phyloP scores from a whole-genome alignment of 1,140 invertebrate species.

The Hycleus phaleratus region DNA sequence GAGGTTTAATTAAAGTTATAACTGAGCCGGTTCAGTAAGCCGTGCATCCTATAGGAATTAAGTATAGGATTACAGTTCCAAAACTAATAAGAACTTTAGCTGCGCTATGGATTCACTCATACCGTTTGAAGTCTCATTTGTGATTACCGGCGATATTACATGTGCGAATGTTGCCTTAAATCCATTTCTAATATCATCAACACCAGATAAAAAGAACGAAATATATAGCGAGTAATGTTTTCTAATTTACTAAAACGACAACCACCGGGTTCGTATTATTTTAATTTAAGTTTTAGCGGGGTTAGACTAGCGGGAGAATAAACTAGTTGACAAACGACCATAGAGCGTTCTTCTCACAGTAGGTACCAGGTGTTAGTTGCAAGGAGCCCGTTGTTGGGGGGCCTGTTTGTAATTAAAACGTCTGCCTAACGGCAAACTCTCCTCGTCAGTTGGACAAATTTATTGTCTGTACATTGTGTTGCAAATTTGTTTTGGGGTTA shows the following conservation, averaged over 20 bases:
- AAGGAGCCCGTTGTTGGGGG: slow-evolving; percentile 11
- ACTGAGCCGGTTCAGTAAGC: slow-evolving; percentile 20
- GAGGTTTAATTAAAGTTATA: slow-evolving; percentile 31
- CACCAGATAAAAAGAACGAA: too few relatives aligned
- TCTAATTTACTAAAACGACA: too few relatives aligned
- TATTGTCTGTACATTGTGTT: slow-evolving; percentile 33
- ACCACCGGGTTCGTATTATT: too few relatives aligned
- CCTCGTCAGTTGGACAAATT: slow-evolving; percentile 34
- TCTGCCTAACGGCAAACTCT: slow-evolving; percentile 25
- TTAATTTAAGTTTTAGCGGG: too few relatives aligned
- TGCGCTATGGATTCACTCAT: slow-evolving; percentile 18
- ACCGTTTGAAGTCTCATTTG: slow-evolving; percentile 21
- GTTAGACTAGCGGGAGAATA: too few relatives aligned
- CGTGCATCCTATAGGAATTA: slow-evolving; percentile 26
- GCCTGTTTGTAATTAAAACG: slow-evolving; percentile 33
- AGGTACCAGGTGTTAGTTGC: slow-evolving; percentile 27
- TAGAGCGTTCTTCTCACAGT: slow-evolving; percentile 15
- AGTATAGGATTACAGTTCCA: slow-evolving; percentile 28
- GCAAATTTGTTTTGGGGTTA: slow-evolving; percentile 35
- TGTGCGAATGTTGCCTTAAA: too few relatives aligned
- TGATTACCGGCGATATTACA: slow-evolving; percentile 2
- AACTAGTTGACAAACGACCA: too few relatives aligned
- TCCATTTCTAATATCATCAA: too few relatives aligned
- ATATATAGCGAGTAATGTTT: too few relatives aligned
- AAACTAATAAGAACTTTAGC: slow-evolving; percentile 30